These are phyloP conservation scores for Polydrusus cervinus DNA, from an alignment of 2,888 invertebrate species.

Conservation along the genomic window DNA sequence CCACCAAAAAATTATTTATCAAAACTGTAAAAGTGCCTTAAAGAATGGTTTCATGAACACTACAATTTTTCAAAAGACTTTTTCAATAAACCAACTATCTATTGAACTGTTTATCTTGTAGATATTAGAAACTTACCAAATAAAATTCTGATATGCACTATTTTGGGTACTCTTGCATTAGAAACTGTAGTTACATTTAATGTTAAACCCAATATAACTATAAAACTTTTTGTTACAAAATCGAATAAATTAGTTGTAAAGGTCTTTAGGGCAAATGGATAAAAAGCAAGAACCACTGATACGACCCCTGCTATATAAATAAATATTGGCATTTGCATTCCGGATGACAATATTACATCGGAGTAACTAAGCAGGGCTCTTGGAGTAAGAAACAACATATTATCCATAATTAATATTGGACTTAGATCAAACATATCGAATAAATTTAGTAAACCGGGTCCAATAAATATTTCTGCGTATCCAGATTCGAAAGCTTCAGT, in stretches of 20 bases:
- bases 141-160: not conserved
- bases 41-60: no score
- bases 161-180: not conserved
- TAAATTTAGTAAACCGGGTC: conserved; percentile 4
- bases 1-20: no score
- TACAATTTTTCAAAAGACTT: no score
- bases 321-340: not conserved
- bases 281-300: not conserved
- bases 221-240: not conserved
- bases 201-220: not conserved
- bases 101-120: no score
- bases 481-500: conserved; percentile 30
- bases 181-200: not conserved
- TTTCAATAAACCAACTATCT: no score
- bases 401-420: conserved; percentile 12
- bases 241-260: not conserved
- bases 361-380: conserved; percentile 9
- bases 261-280: not conserved
- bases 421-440: conserved; percentile 20
- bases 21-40: no score
- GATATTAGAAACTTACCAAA: not conserved
- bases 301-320: not conserved
- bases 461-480: conserved; percentile 36
- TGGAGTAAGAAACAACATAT: conserved; percentile 21
- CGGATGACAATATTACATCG: conserved; percentile 15